Evolutionary conservation across 2,797 vertebrate genomes (phyloP).

Genomic region (Varecia variegata): DNA sequence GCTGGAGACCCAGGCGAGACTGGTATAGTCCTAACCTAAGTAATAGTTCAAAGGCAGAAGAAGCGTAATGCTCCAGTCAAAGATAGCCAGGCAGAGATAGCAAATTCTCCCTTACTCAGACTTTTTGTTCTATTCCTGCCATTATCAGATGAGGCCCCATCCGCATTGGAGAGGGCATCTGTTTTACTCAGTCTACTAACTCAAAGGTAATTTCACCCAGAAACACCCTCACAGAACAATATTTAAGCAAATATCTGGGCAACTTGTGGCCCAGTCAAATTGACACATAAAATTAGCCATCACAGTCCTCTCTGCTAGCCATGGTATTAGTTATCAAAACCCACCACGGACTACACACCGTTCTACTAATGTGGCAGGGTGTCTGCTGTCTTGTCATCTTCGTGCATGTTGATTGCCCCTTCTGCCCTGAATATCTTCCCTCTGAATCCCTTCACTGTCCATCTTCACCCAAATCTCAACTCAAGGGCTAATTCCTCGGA

Average conservation of each 20-base stretch:
- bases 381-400: not conserved
- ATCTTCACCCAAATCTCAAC: not conserved
- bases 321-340: not conserved
- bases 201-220: not conserved
- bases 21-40: not conserved
- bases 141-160: not conserved
- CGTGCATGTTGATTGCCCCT: not conserved
- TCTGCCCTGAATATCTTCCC: not conserved
- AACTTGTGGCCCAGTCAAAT: not conserved
- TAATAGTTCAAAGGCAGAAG: not conserved
- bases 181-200: not conserved
- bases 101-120: not conserved
- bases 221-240: not conserved
- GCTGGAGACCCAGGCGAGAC: not conserved
- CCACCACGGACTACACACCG: not conserved
- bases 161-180: not conserved
- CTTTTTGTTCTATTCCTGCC: not conserved
- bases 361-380: not conserved
- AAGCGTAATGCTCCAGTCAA: not conserved
- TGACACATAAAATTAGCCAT: not conserved
- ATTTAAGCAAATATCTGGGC: not conserved
- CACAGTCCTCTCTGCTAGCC: not conserved
- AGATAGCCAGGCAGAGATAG: not conserved
- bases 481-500: not conserved
- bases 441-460: not conserved